Conservation (phyloP, 2,113 vertebrate species). For the Penelope pileata region DNA sequence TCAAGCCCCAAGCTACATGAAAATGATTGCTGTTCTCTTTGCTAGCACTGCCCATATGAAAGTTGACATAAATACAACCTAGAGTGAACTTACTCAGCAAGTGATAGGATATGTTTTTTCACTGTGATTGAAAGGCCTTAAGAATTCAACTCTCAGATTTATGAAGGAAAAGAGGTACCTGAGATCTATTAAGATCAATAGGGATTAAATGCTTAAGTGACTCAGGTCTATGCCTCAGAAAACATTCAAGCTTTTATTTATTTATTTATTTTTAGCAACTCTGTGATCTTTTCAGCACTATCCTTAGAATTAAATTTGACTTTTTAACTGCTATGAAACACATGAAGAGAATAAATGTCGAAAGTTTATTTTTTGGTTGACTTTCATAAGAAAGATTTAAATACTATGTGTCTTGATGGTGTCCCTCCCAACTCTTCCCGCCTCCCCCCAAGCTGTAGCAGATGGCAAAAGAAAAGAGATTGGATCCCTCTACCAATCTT, state of each 20-base stretch:
- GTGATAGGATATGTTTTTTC: not conserved
- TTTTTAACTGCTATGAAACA: not conserved
- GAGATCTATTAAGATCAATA: not conserved
- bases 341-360: not conserved
- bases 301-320: not conserved
- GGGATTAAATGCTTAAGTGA: conserved; percentile 1
- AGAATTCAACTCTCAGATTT: not conserved
- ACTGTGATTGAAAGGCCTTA: not conserved
- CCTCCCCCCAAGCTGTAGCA: not conserved
- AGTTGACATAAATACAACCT: conserved; percentile 32
- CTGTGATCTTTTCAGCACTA: not conserved
- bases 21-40: conserved; percentile 46
- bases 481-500: not conserved
- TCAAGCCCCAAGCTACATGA: conserved; percentile 38
- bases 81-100: conserved; percentile 41
- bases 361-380: not conserved
- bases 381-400: not conserved
- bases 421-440: too few species aligned
- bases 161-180: not conserved
- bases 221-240: not conserved
- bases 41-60: conserved; percentile 13
- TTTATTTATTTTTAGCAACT: not conserved
- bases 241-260: not conserved
- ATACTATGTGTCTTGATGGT: too few species aligned
- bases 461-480: not conserved